Conservation (phyloP, 2,113 vertebrate genomes). For the Hippoglossus stenolepis region DNA sequence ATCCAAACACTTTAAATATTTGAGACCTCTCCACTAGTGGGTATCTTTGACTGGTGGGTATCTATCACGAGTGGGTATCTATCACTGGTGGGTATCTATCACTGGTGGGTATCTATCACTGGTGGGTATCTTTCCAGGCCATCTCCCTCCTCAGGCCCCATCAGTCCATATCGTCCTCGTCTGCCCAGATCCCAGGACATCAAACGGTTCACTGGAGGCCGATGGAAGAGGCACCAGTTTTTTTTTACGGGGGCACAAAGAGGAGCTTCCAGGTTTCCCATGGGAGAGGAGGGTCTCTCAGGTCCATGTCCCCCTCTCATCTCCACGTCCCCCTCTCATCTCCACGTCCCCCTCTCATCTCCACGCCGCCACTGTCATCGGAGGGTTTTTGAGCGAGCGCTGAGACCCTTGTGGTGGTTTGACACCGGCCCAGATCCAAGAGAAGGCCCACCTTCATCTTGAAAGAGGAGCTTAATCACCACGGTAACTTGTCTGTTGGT, state of each 20-base stretch:
- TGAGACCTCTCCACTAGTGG: too few relatives aligned
- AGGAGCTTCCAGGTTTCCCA: slow-evolving; percentile 54
- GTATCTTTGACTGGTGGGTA: too few relatives aligned
- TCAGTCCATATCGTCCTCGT: neutral
- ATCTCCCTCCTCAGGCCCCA: neutral
- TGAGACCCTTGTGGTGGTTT: slow-evolving; percentile 53
- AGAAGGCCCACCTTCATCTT: slow-evolving; percentile 55
- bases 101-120: too few relatives aligned
- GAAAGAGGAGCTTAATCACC: slow-evolving; percentile 75
- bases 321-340: too few relatives aligned
- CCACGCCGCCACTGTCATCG: slow-evolving; percentile 60
- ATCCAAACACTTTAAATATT: too few relatives aligned
- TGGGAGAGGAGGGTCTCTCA: slow-evolving; percentile 33
- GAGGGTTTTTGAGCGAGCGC: slow-evolving; percentile 17
- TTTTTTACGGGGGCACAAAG: neutral
- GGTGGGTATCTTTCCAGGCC: slow-evolving; percentile 1
- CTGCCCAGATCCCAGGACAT: slow-evolving; percentile 54
- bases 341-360: slow-evolving; percentile 51
- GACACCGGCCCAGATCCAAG: slow-evolving; percentile 60
- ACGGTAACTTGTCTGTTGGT: slow-evolving; percentile 53
- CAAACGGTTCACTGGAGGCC: slow-evolving; percentile 42
- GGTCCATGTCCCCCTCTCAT: too few relatives aligned
- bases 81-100: too few relatives aligned
- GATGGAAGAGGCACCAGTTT: slow-evolving; percentile 19
- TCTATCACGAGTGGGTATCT: too few relatives aligned